Evolutionary conservation across 1,140 invertebrate genomes (phyloP).

Genomic region (Zaprionus ghesquierei): DNA sequence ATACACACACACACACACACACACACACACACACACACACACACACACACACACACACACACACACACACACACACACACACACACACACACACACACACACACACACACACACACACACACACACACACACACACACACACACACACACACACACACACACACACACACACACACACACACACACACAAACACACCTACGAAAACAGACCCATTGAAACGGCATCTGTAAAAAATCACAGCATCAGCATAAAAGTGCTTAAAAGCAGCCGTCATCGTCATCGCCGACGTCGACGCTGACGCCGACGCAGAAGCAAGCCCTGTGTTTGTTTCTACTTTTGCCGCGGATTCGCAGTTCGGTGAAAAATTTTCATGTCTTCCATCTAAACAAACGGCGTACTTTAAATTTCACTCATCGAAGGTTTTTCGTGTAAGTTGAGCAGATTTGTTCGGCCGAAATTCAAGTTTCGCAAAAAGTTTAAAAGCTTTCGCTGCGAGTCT

Average conservation of each 20-base stretch:
- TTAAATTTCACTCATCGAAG: slow-evolving; percentile 21
- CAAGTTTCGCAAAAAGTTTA: slow-evolving; percentile 16
- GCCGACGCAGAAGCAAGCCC: no score
- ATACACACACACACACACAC: not conserved
- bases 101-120: not conserved
- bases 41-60: not conserved
- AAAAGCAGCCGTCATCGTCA: slow-evolving; percentile 70
- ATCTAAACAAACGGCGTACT: slow-evolving; percentile 15
- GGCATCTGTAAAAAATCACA: slow-evolving; percentile 81
- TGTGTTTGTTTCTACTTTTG: not conserved
- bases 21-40: not conserved
- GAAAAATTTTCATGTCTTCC: slow-evolving; percentile 50
- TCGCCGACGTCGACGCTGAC: slow-evolving; percentile 24
- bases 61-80: not conserved
- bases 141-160: not conserved
- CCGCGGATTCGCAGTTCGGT: not conserved
- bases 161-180: not conserved
- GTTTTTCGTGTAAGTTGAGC: slow-evolving; percentile 25
- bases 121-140: not conserved
- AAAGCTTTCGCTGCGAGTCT: slow-evolving; percentile 14
- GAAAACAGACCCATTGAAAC: slow-evolving; percentile 55
- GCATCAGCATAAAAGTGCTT: slow-evolving; percentile 81
- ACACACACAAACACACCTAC: no score
- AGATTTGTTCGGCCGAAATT: slow-evolving; percentile 21
- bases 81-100: not conserved